phyloP scores from a whole-genome alignment of 2,888 invertebrate species.

The Onthophagus sagittarius region DNA sequence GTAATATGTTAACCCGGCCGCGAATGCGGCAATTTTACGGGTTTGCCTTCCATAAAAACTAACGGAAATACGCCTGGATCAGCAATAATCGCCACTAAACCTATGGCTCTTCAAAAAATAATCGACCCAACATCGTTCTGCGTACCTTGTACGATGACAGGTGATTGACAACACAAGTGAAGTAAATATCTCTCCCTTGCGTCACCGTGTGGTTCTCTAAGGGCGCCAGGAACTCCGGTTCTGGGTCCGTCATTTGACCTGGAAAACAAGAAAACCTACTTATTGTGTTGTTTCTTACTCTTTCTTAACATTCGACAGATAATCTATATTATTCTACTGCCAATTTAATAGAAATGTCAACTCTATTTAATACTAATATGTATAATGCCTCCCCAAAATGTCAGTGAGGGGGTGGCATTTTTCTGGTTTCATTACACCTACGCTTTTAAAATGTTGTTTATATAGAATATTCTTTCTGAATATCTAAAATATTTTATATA shows the following conservation, averaged over 20 bases:
- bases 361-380: too few relatives aligned
- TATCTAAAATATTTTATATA: too few relatives aligned
- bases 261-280: conserved; percentile 37
- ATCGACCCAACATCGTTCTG: not conserved
- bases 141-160: conserved; percentile 81
- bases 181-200: conserved; percentile 82
- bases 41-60: conserved; percentile 37
- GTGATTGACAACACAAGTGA: conserved; percentile 89
- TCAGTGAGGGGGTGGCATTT: too few relatives aligned
- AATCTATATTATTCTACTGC: not conserved
- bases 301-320: conserved; percentile 29
- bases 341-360: not conserved
- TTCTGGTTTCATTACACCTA: too few relatives aligned
- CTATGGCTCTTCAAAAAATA: not conserved
- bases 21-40: conserved; percentile 33
- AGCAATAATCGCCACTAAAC: conserved; percentile 31
- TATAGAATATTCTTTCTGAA: too few relatives aligned
- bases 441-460: too few relatives aligned
- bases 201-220: conserved; percentile 84
- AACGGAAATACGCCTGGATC: conserved; percentile 35
- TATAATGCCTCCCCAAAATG: too few relatives aligned
- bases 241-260: conserved; percentile 69
- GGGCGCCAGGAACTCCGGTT: conserved; percentile 79
- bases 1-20: conserved; percentile 40
- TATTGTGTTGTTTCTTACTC: not conserved